Base-by-base conservation (phyloP, 2,113 vertebrate species). In the Ammodytes dubius region DNA sequence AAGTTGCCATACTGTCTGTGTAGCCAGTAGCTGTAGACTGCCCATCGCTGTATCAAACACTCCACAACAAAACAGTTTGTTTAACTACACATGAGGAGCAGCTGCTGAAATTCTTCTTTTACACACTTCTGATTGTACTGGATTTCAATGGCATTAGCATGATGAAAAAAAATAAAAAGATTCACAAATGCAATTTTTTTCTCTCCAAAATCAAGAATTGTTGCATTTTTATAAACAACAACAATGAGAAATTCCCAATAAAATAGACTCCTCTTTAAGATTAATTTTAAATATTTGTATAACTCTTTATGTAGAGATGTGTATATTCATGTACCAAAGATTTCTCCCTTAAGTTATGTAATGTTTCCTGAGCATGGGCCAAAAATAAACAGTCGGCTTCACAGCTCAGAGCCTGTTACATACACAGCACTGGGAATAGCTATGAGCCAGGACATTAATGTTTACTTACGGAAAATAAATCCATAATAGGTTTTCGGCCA, bases 401-500 rank as follows among this genome's bases (percentile, higher is more conserved):
- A 73, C 78, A 71, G 65, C 68, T 82, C 59, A 2, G 6, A 54
- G 43, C 40, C 47, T 64, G 46, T 74, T 70, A 39, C 70, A 86
- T 27, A 77, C 40, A 37, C 67, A 50, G 45, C 73, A 19, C 76
- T 77, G 77, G 74, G 82, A 90, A 85, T 66, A 85, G 69, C 69
- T 59, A 7, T 5, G 46, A 74, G 71, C 72, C 58, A 75, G 43
- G 53, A 71, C 66, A 75, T 87, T 81, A 85, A 89, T 74, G 84
- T 88, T 90, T 76, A 81, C 84, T 66, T 27, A 56, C 78, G 35
- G 14, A 2, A 74, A 77, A 74, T 74, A 15, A 84, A 82, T 78
- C 65, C 82, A 84, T 83, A 63, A 82, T 73, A 77, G 61, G 82
- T 77, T 84, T 84, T 53, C 17, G 27, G 39, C 57, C 57, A 72